Conservation (phyloP, 1,140 invertebrate genomes). For the Scaptomyza montana region DNA sequence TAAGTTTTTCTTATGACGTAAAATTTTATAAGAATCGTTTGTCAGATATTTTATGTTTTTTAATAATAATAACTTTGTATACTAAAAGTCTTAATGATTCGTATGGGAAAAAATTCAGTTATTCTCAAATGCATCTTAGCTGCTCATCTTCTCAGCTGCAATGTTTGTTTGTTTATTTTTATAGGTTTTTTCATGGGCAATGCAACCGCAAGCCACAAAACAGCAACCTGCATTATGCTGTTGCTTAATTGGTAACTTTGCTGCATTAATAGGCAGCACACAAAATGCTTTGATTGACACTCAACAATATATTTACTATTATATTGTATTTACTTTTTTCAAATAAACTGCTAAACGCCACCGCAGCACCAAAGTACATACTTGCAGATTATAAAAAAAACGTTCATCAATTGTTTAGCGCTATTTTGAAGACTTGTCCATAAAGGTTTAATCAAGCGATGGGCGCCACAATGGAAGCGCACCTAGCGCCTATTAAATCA, state of each 20-base stretch:
- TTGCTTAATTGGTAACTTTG: constrained; percentile 72
- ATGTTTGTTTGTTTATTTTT: constrained; percentile 8
- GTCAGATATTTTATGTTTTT: not conserved
- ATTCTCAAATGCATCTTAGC: not conserved
- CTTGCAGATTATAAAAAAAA: constrained; percentile 57
- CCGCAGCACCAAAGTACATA: constrained; percentile 28
- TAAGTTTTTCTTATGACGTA: no score
- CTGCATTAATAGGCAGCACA: constrained; percentile 70
- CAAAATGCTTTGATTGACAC: constrained; percentile 71
- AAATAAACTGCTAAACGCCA: constrained; percentile 31
- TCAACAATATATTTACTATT: constrained; percentile 50
- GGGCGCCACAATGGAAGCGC: constrained; percentile 42
- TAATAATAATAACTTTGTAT: not conserved
- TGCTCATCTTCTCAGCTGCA: constrained; percentile 30
- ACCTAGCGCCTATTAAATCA: constrained; percentile 33
- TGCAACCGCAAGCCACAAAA: constrained; percentile 62
- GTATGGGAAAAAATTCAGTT: constrained; percentile 7
- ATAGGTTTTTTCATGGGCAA: constrained; percentile 35
- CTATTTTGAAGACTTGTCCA: constrained; percentile 39
- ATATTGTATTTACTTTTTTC: constrained; percentile 12
- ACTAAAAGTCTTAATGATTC: constrained; percentile 1
- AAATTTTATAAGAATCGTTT: not conserved
- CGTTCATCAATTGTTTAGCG: constrained; percentile 42
- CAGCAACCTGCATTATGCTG: constrained; percentile 40
- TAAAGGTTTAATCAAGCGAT: constrained; percentile 63